Conservation (phyloP, 2,888 invertebrate species). For the Leuctra nigra region DNA sequence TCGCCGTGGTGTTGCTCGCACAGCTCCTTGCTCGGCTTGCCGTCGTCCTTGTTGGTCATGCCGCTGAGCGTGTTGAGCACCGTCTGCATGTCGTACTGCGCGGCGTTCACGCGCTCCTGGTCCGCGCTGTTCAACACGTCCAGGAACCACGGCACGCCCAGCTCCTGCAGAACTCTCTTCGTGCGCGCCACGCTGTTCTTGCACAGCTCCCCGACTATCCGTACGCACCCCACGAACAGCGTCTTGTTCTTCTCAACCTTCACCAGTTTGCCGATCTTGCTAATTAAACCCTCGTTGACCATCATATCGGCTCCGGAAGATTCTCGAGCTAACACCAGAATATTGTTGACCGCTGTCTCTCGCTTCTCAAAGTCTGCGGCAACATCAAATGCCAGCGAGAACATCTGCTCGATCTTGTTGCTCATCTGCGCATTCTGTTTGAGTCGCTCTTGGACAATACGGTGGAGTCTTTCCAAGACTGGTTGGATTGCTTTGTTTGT, state of each 20-base stretch:
- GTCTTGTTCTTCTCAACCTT: conserved; percentile 74
- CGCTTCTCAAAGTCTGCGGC: conserved; percentile 61
- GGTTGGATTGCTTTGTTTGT: conserved; percentile 78
- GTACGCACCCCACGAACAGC: conserved; percentile 59
- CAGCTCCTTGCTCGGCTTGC: conserved; percentile 68
- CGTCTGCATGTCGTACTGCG: conserved; percentile 47
- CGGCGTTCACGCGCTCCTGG: conserved; percentile 53
- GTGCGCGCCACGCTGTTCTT: conserved; percentile 64
- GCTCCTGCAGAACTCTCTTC: conserved; percentile 58
- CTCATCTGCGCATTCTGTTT: conserved; percentile 61
- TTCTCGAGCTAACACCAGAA: conserved; percentile 85
- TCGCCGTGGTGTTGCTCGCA: conserved; percentile 66
- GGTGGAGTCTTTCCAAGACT: conserved; percentile 64
- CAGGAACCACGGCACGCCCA: conserved; percentile 82
- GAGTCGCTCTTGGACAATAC: conserved; percentile 74
- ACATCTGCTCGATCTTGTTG: conserved; percentile 77
- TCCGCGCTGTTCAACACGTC: conserved; percentile 71
- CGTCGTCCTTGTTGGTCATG: conserved; percentile 73
- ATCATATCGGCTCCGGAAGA: conserved; percentile 72
- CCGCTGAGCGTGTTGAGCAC: conserved; percentile 83
- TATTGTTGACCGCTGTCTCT: conserved; percentile 81
- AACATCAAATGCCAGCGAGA: conserved; percentile 71
- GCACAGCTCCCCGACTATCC: conserved; percentile 80
- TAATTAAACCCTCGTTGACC: conserved; percentile 57
- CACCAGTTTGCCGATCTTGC: conserved; percentile 60